phyloP scores from a whole-genome alignment of 2,888 invertebrate genomes.

The Anaspis maculata region DNA sequence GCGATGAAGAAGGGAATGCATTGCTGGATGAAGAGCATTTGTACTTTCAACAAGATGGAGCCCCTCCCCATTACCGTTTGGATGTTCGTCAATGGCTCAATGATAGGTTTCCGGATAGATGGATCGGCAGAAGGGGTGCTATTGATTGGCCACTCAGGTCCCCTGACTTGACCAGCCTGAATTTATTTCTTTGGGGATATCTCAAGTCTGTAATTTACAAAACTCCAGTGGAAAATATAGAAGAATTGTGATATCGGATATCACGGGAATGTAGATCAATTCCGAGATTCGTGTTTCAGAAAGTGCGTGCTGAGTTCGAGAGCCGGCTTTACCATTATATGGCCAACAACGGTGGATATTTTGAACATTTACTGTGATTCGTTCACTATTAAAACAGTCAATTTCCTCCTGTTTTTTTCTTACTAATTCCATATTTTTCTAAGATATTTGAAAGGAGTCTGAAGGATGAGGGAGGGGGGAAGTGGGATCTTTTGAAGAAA shows the following conservation, averaged over 20 bases:
- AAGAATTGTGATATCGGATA: not conserved
- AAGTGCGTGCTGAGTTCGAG: not conserved
- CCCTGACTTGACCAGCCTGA: not conserved
- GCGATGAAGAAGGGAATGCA: not conserved
- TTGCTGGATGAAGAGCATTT: not conserved
- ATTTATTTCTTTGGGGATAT: constrained; percentile 1
- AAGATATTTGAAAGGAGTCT: no score
- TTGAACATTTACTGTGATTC: not conserved
- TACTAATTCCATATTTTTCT: no score
- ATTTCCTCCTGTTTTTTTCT: no score
- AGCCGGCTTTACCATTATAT: constrained; percentile 1
- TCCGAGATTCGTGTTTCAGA: not conserved
- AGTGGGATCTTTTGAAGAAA: no score
- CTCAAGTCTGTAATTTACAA: constrained; percentile 1
- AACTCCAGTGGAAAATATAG: not conserved
- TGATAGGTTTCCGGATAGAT: not conserved
- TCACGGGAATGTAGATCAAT: not conserved
- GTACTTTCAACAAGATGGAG: no score
- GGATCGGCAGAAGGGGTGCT: constrained; percentile 1
- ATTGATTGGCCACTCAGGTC: not conserved
- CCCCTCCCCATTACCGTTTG: not conserved
- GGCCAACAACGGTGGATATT: constrained; percentile 1
- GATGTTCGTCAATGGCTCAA: constrained; percentile 1
- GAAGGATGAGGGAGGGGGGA: no score
- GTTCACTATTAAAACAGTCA: no score